Percentiles rank a stretch among this genome's conserved stretches.
Conservation (phyloP, 1,140 invertebrate genomes). For the Magallana gigas region DNA sequence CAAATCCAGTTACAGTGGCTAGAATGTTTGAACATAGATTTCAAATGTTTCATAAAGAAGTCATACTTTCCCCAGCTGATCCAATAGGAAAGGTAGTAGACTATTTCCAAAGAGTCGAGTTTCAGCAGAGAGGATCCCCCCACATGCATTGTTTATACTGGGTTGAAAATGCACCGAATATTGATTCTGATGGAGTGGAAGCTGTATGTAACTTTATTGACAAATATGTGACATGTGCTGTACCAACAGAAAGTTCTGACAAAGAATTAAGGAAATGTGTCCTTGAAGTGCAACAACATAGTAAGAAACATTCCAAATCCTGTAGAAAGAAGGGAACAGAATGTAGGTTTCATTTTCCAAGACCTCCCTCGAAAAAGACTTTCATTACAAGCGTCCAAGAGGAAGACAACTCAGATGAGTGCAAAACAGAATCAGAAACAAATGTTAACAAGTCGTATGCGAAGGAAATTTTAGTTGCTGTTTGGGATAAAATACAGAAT, state of each 20-base stretch:
- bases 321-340: too few species aligned
- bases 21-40: not conserved
- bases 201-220: too few species aligned
- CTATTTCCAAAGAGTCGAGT: too few species aligned
- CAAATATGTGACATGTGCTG: too few species aligned
- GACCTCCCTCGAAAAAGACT: too few species aligned
- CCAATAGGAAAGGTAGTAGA: not conserved
- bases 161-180: too few species aligned
- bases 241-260: too few species aligned
- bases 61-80: constrained; percentile 16
- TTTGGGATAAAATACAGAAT: constrained; percentile 25
- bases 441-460: not conserved
- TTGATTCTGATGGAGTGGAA: too few species aligned
- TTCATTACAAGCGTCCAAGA: constrained; percentile 32
- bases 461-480: not conserved
- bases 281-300: constrained; percentile 8
- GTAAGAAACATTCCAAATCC: too few species aligned
- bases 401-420: not conserved
- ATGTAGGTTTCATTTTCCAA: too few species aligned
- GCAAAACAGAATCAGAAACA: not conserved
- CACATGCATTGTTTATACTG: too few species aligned
- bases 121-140: too few species aligned
- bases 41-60: not conserved
- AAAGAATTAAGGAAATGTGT: not conserved
- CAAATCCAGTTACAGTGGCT: constrained; percentile 20